Conservation (phyloP, 2,888 invertebrate genomes). For the Sinotaia quadrata region DNA sequence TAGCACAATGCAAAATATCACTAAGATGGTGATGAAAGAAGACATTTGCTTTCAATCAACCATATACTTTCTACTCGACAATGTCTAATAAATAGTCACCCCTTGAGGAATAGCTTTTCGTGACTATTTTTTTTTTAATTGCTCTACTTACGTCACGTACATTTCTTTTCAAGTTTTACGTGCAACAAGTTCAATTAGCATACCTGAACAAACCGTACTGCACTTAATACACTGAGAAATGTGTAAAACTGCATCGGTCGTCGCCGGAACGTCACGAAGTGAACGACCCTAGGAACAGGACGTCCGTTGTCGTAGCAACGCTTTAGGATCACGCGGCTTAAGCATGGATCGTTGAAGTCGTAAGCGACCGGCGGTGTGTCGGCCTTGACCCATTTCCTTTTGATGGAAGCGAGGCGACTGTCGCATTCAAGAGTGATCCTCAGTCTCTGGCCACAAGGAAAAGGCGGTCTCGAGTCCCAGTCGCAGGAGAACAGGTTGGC, state of each 20-base stretch:
- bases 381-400: neutral
- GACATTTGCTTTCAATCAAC: too few relatives aligned
- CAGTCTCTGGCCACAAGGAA: neutral
- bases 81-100: too few relatives aligned
- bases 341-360: conserved; percentile 38
- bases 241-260: conserved; percentile 44
- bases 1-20: too few relatives aligned
- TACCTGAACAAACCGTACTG: conserved; percentile 41
- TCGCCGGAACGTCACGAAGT: conserved; percentile 54
- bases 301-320: conserved; percentile 30
- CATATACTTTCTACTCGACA: too few relatives aligned
- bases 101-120: too few relatives aligned
- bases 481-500: neutral
- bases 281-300: conserved; percentile 52
- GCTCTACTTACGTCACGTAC: too few relatives aligned
- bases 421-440: neutral
- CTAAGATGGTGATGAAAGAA: too few relatives aligned
- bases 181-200: too few relatives aligned
- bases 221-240: conserved; percentile 53
- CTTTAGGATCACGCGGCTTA: conserved; percentile 30
- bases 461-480: neutral
- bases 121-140: too few relatives aligned
- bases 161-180: too few relatives aligned
- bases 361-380: neutral
- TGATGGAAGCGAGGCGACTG: neutral